Percentiles rank a stretch among this genome's conserved stretches.
Evolutionary conservation across 1,140 invertebrate species (phyloP).

Genomic region (Zophobas atratus): DNA sequence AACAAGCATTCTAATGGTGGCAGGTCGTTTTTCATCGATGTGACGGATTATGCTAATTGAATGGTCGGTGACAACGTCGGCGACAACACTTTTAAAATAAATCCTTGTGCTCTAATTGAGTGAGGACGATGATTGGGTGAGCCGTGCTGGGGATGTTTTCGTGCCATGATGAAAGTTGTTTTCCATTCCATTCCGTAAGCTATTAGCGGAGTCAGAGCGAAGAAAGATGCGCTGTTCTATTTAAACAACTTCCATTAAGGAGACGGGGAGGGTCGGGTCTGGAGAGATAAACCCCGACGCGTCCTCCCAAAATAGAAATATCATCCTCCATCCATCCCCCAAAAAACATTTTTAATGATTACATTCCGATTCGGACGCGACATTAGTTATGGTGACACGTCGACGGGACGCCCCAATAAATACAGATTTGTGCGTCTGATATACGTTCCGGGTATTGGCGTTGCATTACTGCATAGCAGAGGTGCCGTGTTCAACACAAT

Average conservation of each 20-base stretch:
- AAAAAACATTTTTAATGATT: constrained; percentile 44
- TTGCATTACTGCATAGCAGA: constrained; percentile 58
- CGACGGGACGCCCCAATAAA: constrained; percentile 63
- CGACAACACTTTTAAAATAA: constrained; percentile 30
- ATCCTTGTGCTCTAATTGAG: constrained; percentile 38
- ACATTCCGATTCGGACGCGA: constrained; percentile 48
- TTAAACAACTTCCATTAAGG: constrained; percentile 66
- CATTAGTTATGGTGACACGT: constrained; percentile 63
- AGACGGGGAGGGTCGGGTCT: constrained; percentile 50
- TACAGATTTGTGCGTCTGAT: constrained; percentile 66
- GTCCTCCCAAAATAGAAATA: constrained; percentile 39
- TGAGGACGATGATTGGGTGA: constrained; percentile 32
- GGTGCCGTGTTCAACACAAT: constrained; percentile 63
- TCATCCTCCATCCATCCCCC: constrained; percentile 25
- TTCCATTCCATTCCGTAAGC: constrained; percentile 65
- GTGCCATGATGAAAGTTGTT: constrained; percentile 62
- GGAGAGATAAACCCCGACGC: constrained; percentile 53
- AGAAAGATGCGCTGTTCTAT: constrained; percentile 65
- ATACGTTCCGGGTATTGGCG: constrained; percentile 63
- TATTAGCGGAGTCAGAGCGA: constrained; percentile 64
- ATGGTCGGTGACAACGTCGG: constrained; percentile 24
- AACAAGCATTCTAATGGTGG: constrained; percentile 24
- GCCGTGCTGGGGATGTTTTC: constrained; percentile 30
- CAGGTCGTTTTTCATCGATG: constrained; percentile 30
- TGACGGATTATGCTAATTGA: constrained; percentile 42